phyloP scores from a whole-genome alignment of 2,797 vertebrate species.

The Manis crassicaudata region DNA sequence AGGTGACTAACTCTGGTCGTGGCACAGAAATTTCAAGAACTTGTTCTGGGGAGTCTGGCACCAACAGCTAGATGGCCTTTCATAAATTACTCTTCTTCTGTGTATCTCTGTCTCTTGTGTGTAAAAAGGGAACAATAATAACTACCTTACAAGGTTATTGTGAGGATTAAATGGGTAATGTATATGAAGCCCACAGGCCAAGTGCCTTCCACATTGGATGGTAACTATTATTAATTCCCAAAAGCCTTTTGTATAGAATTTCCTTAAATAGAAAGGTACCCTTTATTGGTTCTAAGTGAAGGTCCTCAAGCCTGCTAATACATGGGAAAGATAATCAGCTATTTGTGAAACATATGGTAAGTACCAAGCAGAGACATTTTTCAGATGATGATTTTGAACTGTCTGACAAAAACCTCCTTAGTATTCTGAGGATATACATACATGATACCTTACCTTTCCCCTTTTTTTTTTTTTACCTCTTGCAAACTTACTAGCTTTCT shows the following conservation, averaged over 20 bases:
- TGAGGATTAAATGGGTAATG: slow-evolving; percentile 23
- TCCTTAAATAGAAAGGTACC: neutral
- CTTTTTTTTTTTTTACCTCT: neutral
- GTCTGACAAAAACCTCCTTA: neutral
- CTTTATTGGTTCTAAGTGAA: slow-evolving; percentile 14
- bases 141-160: neutral
- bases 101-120: neutral
- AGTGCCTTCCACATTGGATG: neutral
- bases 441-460: neutral
- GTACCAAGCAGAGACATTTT: neutral
- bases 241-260: neutral
- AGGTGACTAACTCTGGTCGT: neutral
- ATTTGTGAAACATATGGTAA: neutral
- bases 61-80: neutral
- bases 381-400: neutral
- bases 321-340: neutral
- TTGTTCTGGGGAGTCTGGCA: neutral
- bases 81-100: neutral
- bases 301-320: neutral
- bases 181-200: neutral
- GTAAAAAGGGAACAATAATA: neutral
- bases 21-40: neutral
- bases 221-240: neutral
- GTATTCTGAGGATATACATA: neutral
- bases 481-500: neutral